Evolutionary conservation across 2,113 vertebrate genomes (phyloP), one percentile per base, ranked within the genome.

Genomic region (Artemisiospiza belli): DNA sequence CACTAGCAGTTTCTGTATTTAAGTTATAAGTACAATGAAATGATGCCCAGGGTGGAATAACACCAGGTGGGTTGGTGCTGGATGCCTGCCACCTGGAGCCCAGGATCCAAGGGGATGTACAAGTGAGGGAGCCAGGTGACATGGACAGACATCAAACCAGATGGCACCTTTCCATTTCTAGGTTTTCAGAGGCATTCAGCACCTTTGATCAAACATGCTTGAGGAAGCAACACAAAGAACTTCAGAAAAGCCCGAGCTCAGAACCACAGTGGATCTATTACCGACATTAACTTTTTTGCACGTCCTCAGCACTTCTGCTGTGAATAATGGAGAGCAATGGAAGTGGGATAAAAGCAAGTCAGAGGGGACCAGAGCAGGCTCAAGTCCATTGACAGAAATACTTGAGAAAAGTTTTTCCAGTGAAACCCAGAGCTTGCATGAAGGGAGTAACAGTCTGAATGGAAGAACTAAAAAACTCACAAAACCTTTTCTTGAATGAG

Each of bases 311-410:
- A 54, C 11, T 87, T 91, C 47, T 61, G 33, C 46, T 4, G 9
- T 13, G 19, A 73, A 28, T 24, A 63, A 87, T 1, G 10, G n/a
- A 49, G 12, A 62, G 68, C 39, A 81, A 62, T 0, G 0, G 22
- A 70, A 57, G 12, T 2, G 2, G 20, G 35, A 75, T 16, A 67
- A 93, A 67, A 43, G 22, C 52, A 62, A 87, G 59, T 28, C 63
- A 58, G 35, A 73, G n/a, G 7, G 35, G 16, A 87, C 19, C 25
- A 85, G 25, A 33, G 52, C 15, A 85, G 43, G 37, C 49, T 88
- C 44, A n/a, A 18, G 9, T 35, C 47, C 31, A 14, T 25, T 2
- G 5, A 83, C 1, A 24, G 55, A 55, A 79, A 70, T 12, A 17
- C 33, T 18, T 85, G 47, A 89, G 44, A 64, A 83, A 20, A 37